Evolutionary conservation across 2,797 vertebrate genomes (phyloP), one percentile per base, ranked within the genome.

Genomic region (Darevskia nairensis): DNA sequence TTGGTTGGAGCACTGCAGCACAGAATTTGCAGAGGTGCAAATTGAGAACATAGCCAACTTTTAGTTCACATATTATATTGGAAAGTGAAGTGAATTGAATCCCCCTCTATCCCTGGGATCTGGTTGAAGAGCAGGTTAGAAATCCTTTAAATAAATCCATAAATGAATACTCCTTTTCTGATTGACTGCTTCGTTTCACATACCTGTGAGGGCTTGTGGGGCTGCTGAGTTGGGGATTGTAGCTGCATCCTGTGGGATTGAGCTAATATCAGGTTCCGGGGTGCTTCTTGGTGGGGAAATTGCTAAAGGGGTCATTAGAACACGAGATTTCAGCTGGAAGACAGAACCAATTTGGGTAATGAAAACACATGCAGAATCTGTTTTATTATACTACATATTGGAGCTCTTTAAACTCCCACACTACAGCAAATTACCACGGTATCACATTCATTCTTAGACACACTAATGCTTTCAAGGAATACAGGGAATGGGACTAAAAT

Each of bases 141-240:
- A 86, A 80, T n/a, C 13, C 7, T 19, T 77, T 35, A 27, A 68
- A 78, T 19, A 0, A 77, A n/a, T 55, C 35, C 9, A 90, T 79
- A 87, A 44, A 32, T 44, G 84, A 13, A 85, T 32, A 27, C n/a
- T n/a, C 27, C 44, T n/a, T n/a, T 55, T 46, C 66, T 83, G 79
- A 74, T 39, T 6, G 25, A 87, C 61, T 44, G 79, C n/a, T 29
- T 66, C 80, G 64, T 19, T 29, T 23, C 35, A 89, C 84, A n/a
- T 97, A 99, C 98, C 98, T 98, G 98, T 98, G 93, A 98, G 97
- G 94, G 97, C 96, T 97, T 99, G 98, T 74, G 98, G 97, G 7
- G 96, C 96, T 88, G 96, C 97, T 0, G 98, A 97, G 95, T 97
- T 98, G 92, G 98, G 98, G 77, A 98, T 94, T 0, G 98, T 98